Evolutionary conservation across 2,113 vertebrate genomes (phyloP).

Genomic region (Perognathus longimembris): DNA sequence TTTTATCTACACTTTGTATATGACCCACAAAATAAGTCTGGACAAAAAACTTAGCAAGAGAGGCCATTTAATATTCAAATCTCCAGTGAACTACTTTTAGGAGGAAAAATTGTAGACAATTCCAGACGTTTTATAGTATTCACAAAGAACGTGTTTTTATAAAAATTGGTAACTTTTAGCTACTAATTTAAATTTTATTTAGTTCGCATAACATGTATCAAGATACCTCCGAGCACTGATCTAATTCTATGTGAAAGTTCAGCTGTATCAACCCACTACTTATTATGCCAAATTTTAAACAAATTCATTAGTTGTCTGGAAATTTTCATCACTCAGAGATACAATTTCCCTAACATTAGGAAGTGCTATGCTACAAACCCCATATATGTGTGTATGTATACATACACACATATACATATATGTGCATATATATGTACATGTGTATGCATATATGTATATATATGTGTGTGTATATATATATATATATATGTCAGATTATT

Average conservation of each 20-base stretch:
- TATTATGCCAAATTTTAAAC: slow-evolving; percentile 21
- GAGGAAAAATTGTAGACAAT: background rate
- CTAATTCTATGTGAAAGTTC: slow-evolving; percentile 37
- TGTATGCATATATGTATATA: no score
- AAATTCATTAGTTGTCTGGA: slow-evolving; percentile 18
- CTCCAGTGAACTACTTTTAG: slow-evolving; percentile 14
- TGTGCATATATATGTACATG: no score
- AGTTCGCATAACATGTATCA: background rate
- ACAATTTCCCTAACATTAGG: background rate
- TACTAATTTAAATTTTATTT: slow-evolving; percentile 24
- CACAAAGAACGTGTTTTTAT: background rate
- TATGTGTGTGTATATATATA: no score
- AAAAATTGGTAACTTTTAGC: slow-evolving; percentile 50
- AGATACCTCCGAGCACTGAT: background rate
- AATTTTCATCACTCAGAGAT: slow-evolving; percentile 10
- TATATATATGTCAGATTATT: background rate
- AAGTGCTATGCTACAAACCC: background rate
- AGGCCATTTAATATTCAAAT: no score
- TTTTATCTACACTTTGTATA: background rate
- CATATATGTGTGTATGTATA: no score
- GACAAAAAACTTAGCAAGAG: background rate
- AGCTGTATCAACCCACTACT: background rate
- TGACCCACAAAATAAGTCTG: background rate
- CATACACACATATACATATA: no score
- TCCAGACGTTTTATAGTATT: slow-evolving; percentile 22